phyloP scores from a whole-genome alignment of 2,797 vertebrate genomes.

The Phoebastria nigripes region DNA sequence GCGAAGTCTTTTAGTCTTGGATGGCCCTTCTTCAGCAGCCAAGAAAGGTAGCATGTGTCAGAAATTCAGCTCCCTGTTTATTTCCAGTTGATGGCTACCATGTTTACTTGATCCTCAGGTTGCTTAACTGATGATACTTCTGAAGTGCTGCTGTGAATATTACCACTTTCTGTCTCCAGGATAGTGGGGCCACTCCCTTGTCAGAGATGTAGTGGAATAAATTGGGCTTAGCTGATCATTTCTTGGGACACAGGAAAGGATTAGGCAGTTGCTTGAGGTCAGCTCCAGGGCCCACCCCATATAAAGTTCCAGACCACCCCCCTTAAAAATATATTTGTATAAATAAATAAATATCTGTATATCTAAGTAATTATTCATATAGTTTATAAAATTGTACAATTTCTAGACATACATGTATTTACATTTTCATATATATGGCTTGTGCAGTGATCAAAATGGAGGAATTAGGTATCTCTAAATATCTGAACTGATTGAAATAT shows the following conservation, averaged over 20 bases:
- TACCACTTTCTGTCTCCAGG: not conserved
- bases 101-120: not conserved
- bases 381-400: not conserved
- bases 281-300: not conserved
- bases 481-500: not conserved
- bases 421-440: not conserved
- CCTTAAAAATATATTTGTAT: not conserved
- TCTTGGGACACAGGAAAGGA: not conserved
- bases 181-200: not conserved
- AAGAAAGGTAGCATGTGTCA: not conserved
- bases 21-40: not conserved
- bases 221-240: not conserved
- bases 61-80: not conserved
- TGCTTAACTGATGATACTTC: not conserved
- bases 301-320: not conserved
- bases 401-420: not conserved
- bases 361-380: not conserved
- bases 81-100: not conserved
- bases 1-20: not conserved
- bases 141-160: not conserved
- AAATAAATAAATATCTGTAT: not conserved
- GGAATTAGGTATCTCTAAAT: not conserved
- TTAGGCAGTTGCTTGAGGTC: not conserved
- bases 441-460: not conserved
- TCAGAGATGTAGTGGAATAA: not conserved